Conservation (phyloP, 2,888 invertebrate species). For the Drosophila diplacantha region DNA sequence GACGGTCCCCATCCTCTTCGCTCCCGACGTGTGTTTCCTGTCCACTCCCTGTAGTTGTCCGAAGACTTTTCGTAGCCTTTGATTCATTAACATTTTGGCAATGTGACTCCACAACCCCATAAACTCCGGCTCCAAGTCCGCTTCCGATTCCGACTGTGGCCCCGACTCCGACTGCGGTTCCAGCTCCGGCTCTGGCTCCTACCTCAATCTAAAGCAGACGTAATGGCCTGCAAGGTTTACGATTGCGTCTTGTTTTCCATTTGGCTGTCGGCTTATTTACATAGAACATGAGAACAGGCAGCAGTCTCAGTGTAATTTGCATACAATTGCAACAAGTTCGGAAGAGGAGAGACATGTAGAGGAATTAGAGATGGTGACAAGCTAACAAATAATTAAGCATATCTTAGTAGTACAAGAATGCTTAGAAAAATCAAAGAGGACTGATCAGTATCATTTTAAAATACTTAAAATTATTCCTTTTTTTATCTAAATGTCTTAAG, state of each 20-base stretch:
- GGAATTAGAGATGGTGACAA: not conserved
- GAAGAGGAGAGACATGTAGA: not conserved
- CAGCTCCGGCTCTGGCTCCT: not conserved
- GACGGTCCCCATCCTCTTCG: constrained; percentile 26
- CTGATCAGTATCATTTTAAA: not conserved
- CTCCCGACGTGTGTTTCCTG: constrained; percentile 42
- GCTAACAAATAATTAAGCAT: not conserved
- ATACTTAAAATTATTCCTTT: too few species aligned
- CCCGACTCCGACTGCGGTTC: not conserved
- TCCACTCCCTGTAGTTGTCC: constrained; percentile 48
- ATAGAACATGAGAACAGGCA: constrained; percentile 67
- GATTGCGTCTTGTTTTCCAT: constrained; percentile 56
- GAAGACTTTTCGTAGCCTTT: constrained; percentile 58
- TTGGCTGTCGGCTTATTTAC: constrained; percentile 67
- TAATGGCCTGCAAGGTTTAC: constrained; percentile 43
- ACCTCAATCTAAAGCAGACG: constrained; percentile 21
- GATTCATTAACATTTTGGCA: constrained; percentile 65
- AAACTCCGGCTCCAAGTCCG: constrained; percentile 6
- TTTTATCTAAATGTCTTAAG: not conserved
- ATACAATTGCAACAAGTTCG: constrained; percentile 60
- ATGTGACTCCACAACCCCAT: constrained; percentile 26
- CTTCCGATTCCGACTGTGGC: constrained; percentile 1
- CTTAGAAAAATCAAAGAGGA: not conserved
- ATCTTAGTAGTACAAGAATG: not conserved
- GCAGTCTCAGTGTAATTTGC: constrained; percentile 64